phyloP scores from a whole-genome alignment of 2,797 vertebrate genomes.

The Arnoldichthys spilopterus region DNA sequence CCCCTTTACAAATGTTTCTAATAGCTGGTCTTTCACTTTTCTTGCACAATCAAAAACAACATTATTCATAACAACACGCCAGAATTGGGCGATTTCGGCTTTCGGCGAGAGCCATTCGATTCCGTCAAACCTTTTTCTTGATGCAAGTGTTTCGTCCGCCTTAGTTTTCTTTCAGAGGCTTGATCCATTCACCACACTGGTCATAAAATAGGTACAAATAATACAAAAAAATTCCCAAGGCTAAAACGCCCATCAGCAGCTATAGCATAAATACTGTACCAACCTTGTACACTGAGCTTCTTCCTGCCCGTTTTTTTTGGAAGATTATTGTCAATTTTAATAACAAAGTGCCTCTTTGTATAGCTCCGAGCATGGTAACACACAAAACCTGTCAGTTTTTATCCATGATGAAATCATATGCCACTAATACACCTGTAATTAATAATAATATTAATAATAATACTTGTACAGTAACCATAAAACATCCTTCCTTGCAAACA shows the following conservation, averaged over 20 bases:
- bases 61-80: constrained; percentile 31
- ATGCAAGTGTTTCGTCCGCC: constrained; percentile 25
- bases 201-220: constrained; percentile 70
- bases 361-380: constrained; percentile 56
- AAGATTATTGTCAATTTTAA: constrained; percentile 71
- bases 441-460: constrained; percentile 44
- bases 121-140: constrained; percentile 7
- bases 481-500: constrained; percentile 21
- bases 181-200: constrained; percentile 65
- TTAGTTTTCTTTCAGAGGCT: constrained; percentile 47
- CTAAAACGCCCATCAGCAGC: constrained; percentile 62
- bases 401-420: constrained; percentile 23
- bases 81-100: neutral
- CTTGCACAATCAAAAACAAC: constrained; percentile 30
- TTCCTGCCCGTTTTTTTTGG: constrained; percentile 38
- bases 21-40: constrained; percentile 38
- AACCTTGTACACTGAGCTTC: constrained; percentile 47
- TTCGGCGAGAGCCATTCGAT: neutral
- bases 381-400: constrained; percentile 42
- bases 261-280: constrained; percentile 65
- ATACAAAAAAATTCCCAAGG: constrained; percentile 67
- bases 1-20: constrained; percentile 26
- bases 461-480: constrained; percentile 37
- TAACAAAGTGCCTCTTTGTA: constrained; percentile 86
- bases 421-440: constrained; percentile 53